phyloP scores from a whole-genome alignment of 2,797 vertebrate genomes.

The Poeciliopsis turneri region DNA sequence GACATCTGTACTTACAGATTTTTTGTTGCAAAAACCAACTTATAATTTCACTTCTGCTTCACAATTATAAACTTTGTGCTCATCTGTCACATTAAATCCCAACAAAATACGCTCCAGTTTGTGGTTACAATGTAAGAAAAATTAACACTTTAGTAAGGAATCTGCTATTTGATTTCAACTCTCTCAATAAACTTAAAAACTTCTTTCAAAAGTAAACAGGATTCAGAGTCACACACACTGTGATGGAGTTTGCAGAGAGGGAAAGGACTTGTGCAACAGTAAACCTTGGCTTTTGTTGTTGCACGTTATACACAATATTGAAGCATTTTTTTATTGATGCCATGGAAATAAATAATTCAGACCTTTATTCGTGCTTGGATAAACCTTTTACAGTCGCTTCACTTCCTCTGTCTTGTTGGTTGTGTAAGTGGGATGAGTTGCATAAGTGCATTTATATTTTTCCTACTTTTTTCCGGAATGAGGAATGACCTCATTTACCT shows the following conservation, averaged over 20 bases:
- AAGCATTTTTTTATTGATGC: constrained; percentile 62
- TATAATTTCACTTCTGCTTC: background rate
- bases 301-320: constrained; percentile 26
- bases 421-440: constrained; percentile 58
- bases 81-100: background rate
- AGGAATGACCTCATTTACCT: constrained; percentile 64
- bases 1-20: too few species aligned
- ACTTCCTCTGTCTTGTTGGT: constrained; percentile 49
- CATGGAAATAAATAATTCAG: constrained; percentile 72
- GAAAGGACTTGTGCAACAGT: background rate
- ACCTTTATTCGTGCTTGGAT: constrained; percentile 51
- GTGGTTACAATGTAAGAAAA: background rate
- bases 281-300: constrained; percentile 19
- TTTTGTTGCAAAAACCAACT: background rate
- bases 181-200: background rate
- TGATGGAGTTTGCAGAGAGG: constrained; percentile 4
- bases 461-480: constrained; percentile 16
- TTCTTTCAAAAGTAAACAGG: background rate
- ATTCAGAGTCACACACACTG: background rate
- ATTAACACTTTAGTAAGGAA: background rate
- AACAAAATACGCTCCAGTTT: background rate
- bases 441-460: constrained; percentile 57
- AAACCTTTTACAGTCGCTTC: constrained; percentile 50
- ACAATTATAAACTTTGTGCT: background rate
- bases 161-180: background rate